Conservation (phyloP, 2,888 invertebrate genomes). For the Papilio protenor region DNA sequence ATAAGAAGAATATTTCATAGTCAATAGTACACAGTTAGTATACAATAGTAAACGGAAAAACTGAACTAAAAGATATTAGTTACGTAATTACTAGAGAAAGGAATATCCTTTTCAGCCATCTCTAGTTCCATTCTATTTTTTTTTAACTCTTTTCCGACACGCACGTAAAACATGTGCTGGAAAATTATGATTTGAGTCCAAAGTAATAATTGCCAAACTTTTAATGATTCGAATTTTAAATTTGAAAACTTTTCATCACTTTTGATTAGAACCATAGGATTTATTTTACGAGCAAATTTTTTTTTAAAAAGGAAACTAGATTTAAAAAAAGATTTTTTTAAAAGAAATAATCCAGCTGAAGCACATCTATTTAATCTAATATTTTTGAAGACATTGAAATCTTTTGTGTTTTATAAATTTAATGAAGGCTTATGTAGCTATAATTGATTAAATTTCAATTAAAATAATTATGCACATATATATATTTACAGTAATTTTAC, state of each 20-base stretch:
- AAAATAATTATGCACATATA: not conserved
- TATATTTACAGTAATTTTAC: not conserved
- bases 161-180: slow-evolving; percentile 7
- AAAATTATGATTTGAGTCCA: not conserved
- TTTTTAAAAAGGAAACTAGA: not conserved
- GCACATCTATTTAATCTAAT: too few relatives aligned
- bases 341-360: too few relatives aligned
- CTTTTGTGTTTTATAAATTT: too few relatives aligned
- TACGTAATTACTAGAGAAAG: slow-evolving; percentile 25
- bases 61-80: not conserved
- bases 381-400: too few relatives aligned
- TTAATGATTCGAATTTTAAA: not conserved
- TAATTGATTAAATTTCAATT: too few relatives aligned
- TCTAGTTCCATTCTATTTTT: slow-evolving; percentile 11
- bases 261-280: not conserved
- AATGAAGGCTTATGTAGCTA: too few relatives aligned
- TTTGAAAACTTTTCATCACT: not conserved
- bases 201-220: not conserved
- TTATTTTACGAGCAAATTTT: not conserved
- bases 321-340: too few relatives aligned
- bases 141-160: slow-evolving; percentile 14
- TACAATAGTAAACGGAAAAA: not conserved
- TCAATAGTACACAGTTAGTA: not conserved
- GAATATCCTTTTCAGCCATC: not conserved
- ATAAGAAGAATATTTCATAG: not conserved